These are phyloP conservation scores for Hyperopisus bebe DNA, from an alignment of 2,113 vertebrate species.

Conservation along the genomic window DNA sequence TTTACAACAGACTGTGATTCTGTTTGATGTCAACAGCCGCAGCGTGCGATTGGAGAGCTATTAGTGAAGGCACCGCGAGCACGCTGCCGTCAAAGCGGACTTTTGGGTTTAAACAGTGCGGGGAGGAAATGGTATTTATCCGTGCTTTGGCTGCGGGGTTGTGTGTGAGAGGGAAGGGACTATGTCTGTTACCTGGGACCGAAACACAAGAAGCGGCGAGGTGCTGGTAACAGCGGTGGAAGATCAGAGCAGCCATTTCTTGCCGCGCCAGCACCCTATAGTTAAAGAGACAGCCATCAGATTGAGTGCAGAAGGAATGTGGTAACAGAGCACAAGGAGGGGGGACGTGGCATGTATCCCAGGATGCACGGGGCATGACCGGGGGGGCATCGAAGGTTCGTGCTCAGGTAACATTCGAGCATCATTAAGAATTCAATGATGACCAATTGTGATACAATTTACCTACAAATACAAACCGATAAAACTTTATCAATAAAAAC, in stretches of 20 bases:
- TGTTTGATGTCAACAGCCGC: constrained; percentile 42
- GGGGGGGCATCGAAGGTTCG: not conserved
- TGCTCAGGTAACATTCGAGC: not conserved
- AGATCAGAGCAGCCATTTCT: not conserved
- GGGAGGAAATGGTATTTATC: constrained; percentile 45
- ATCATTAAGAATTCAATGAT: not conserved
- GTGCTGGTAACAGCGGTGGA: not conserved
- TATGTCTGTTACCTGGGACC: constrained; percentile 50
- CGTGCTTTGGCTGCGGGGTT: constrained; percentile 40
- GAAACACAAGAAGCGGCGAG: constrained; percentile 42
- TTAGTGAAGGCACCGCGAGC: constrained; percentile 42
- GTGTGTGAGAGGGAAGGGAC: constrained; percentile 48
- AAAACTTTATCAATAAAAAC: not conserved
- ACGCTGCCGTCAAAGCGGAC: constrained; percentile 34
- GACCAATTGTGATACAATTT: not conserved
- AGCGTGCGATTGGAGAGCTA: constrained; percentile 44
- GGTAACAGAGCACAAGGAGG: not conserved
- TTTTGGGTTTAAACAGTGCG: constrained; percentile 44
- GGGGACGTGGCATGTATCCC: not conserved
- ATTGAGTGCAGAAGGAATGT: not conserved
- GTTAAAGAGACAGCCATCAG: not conserved
- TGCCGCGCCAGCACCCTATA: not conserved
- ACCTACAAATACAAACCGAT: not conserved
- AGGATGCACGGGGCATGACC: not conserved
- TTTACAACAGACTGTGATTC: constrained; percentile 27